phyloP scores from a whole-genome alignment of 2,797 vertebrate species.

The Pelobates cultripes region DNA sequence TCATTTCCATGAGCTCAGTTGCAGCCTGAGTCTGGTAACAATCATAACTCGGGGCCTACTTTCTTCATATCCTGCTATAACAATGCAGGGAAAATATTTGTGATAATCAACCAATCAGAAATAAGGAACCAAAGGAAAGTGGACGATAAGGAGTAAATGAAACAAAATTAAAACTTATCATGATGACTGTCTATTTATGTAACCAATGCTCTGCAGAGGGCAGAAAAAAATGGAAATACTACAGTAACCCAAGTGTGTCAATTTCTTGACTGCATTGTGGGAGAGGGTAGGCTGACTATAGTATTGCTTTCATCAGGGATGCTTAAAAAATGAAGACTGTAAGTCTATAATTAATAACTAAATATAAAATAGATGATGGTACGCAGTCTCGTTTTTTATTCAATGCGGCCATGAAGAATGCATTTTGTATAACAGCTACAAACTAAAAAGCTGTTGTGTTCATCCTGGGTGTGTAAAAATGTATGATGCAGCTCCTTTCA shows the following conservation, averaged over 20 bases:
- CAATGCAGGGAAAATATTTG: slow-evolving; percentile 37
- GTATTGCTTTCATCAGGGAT: too few relatives aligned
- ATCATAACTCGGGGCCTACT: slow-evolving; percentile 36
- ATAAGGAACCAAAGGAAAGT: slow-evolving; percentile 22
- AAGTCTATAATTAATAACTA: too few relatives aligned
- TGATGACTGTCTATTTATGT: neutral
- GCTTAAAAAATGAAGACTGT: too few relatives aligned
- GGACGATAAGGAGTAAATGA: slow-evolving; percentile 22
- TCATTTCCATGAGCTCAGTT: slow-evolving; percentile 49
- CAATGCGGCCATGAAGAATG: too few relatives aligned
- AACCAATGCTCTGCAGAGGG: neutral
- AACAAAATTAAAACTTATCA: slow-evolving; percentile 22
- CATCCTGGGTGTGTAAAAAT: too few relatives aligned
- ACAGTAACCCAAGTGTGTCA: neutral
- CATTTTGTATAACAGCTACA: too few relatives aligned
- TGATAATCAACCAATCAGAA: slow-evolving; percentile 36
- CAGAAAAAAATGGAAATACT: neutral
- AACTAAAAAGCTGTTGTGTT: too few relatives aligned
- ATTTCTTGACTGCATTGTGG: neutral
- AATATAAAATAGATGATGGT: too few relatives aligned
- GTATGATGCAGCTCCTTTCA: too few relatives aligned
- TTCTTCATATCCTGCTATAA: slow-evolving; percentile 44
- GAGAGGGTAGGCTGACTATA: too few relatives aligned
- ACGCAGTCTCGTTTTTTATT: too few relatives aligned
- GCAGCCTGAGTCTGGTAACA: slow-evolving; percentile 43